Percentiles rank a stretch among this genome's conserved stretches.
These are phyloP conservation scores for Diachrysia chrysitis DNA, from an alignment of 2,888 invertebrate genomes.

Conservation along the genomic window DNA sequence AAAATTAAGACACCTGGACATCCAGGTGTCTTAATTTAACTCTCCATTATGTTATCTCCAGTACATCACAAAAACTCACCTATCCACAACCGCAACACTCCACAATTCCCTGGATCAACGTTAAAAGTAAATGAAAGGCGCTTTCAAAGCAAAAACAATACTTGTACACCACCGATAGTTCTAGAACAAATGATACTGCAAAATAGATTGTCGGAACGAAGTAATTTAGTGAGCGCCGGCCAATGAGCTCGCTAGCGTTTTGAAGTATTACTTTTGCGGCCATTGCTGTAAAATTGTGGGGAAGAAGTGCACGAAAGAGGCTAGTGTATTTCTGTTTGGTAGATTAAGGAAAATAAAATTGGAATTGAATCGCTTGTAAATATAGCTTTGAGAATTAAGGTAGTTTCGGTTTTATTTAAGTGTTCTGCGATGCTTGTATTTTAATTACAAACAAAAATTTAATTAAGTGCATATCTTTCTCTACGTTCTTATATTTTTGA, in stretches of 20 bases:
- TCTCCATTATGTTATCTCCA: no score
- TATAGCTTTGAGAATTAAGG: not conserved
- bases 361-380: not conserved
- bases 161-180: conserved; percentile 28
- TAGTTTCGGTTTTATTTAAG: not conserved
- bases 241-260: conserved; percentile 34
- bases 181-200: conserved; percentile 42
- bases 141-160: conserved; percentile 39
- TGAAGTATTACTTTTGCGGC: conserved; percentile 44
- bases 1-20: no score
- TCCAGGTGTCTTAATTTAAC: no score
- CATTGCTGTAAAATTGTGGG: conserved; percentile 29
- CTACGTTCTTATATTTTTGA: no score
- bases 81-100: not conserved
- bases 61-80: not conserved
- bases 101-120: conserved; percentile 30
- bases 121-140: conserved; percentile 26
- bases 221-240: conserved; percentile 48
- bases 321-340: conserved; percentile 6
- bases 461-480: no score
- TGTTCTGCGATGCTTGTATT: not conserved
- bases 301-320: conserved; percentile 18
- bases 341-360: conserved; percentile 9
- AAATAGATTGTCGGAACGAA: conserved; percentile 45
- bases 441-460: no score